Conservation (phyloP, 2,113 vertebrate genomes). For the Heteronetta atricapilla region DNA sequence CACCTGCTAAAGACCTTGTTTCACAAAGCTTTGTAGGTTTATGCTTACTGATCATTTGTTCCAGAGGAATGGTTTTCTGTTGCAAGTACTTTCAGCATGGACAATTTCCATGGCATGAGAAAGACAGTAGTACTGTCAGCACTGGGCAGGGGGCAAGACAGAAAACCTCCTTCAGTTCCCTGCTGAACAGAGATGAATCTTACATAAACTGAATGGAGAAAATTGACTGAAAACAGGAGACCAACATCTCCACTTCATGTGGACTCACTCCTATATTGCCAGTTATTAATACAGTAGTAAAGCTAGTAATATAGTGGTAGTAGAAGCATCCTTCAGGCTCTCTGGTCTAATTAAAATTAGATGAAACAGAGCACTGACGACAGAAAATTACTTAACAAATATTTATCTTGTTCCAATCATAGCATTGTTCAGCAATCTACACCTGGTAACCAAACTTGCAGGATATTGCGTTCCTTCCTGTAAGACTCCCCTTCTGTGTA, state of each 20-base stretch:
- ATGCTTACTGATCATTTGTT: background rate
- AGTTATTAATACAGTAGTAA: background rate
- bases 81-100: background rate
- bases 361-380: background rate
- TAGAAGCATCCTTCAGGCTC: background rate
- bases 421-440: background rate
- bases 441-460: background rate
- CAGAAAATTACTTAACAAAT: constrained; percentile 5
- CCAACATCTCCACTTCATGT: background rate
- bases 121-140: background rate
- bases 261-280: background rate
- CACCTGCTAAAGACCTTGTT: background rate
- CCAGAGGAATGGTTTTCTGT: background rate
- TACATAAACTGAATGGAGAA: background rate
- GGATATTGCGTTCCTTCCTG: background rate
- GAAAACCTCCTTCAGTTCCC: background rate
- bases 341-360: constrained; percentile 2
- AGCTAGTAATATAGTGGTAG: background rate
- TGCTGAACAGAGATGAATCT: background rate
- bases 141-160: background rate
- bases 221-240: background rate
- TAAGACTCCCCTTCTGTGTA: background rate
- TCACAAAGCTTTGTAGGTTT: background rate
- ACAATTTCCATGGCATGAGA: background rate
- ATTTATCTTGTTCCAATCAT: background rate